Conservation (phyloP, 2,888 invertebrate genomes). For the Drosophila kokeensis region DNA sequence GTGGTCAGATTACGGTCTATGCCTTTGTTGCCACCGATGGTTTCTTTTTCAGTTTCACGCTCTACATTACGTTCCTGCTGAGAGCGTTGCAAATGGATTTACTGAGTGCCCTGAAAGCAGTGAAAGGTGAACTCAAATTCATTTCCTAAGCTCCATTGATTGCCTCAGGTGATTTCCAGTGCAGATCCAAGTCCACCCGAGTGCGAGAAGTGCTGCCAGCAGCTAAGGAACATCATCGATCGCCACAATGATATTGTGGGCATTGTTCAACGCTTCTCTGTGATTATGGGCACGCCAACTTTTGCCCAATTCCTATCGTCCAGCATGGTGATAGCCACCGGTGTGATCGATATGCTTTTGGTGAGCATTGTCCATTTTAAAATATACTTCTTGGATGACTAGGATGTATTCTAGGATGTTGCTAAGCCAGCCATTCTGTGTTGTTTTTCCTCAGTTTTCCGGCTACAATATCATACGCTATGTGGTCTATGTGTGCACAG, state of each 20-base stretch:
- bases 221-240: constrained; percentile 55
- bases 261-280: constrained; percentile 60
- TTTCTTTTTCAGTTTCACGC: constrained; percentile 70
- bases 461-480: constrained; percentile 68
- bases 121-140: constrained; percentile 28
- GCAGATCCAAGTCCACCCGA: constrained; percentile 34
- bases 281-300: constrained; percentile 61
- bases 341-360: constrained; percentile 67
- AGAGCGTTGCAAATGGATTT: constrained; percentile 53
- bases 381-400: background rate
- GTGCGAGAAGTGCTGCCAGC: constrained; percentile 47
- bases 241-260: constrained; percentile 65
- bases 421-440: background rate
- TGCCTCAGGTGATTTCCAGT: background rate
- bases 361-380: constrained; percentile 24
- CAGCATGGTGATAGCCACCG: constrained; percentile 67
- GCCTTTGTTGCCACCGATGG: constrained; percentile 69
- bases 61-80: constrained; percentile 59
- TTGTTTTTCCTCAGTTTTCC: constrained; percentile 48
- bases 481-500: constrained; percentile 60
- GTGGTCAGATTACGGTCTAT: constrained; percentile 68
- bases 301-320: constrained; percentile 66
- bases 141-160: background rate
- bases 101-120: constrained; percentile 16
- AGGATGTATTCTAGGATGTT: background rate